Evolutionary conservation across 1,140 invertebrate genomes (phyloP), one percentile per base, ranked within the genome.

Genomic region (Lasioglossum baleicum): DNA sequence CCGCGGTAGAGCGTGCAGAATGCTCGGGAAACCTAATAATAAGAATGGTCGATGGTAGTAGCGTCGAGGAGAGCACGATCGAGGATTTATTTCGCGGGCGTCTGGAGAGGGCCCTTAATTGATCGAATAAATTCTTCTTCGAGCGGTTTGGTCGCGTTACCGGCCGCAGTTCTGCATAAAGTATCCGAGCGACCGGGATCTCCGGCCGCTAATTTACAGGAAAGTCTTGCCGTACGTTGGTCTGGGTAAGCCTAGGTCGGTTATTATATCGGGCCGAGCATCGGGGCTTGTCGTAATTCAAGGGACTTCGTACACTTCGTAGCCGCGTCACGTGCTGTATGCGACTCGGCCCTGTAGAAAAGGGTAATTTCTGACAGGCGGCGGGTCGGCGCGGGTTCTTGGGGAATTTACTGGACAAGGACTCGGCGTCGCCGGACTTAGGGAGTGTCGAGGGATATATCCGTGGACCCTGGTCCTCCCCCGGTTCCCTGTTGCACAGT

Each of bases 341-440:
- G 44, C 44, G 80, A 65, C 26, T 26, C 44, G 44, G 35, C 22
- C 13, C 4, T 20, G 10, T 15, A 22, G 10, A n/a, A 35, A 72
- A 44, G 26, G 22, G n/a, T 65, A 48, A 72, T 83, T 26, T 6
- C 44, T 35, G n/a, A 13, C 53, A 67, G 31, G 31, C 35, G 58
- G 22, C 8, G n/a, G 11, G 40, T 26, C 26, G 26, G 15, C 11
- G 17, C 13, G 58, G 51, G 6, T 63, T 22, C 22, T 68, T 31
- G 48, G 74, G 35, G 77, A 74, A 84, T 85, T 83, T 81, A 85
- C 76, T 51, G 66, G 74, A 85, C 75, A 68, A 75, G 68, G 72
- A 61, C 75, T 73, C 31, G 3, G 26, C 84, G 26, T 61, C 51
- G 51, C 4, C 51, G 61, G 63, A 82, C 69, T 83, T 67, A 48